Evolutionary conservation across 2,113 vertebrate genomes (phyloP), one percentile per base, ranked within the genome.

Genomic region (Acrocephalus kingi): DNA sequence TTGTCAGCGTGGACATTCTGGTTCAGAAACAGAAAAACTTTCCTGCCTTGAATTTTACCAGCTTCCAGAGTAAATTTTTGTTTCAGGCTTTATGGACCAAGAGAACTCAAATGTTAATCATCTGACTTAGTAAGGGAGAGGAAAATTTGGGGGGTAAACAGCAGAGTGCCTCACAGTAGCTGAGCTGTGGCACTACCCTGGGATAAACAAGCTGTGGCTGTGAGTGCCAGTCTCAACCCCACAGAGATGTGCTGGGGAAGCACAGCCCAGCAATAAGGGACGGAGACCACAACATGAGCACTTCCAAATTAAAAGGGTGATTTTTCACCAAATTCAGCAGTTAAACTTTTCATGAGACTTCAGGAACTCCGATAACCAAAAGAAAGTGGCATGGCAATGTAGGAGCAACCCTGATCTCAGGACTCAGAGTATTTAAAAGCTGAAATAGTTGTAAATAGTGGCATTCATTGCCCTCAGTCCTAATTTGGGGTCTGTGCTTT

Each of bases 401-500:
- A 79, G 52, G 61, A 93, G 51, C 28, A 21, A 52, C 33, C 76
- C 58, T 5, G 25, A 33, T 16, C 71, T 61, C 30, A 35, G 21
- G 15, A 7, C 27, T 46, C 8, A 2, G 15, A 62, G 67, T 13
- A 80, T 64, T 67, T 58, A 84, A 86, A 95, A 64, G 77, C 55
- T 69, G 80, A 76, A 89, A 85, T 81, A 79, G 80, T 33, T 86
- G 78, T 68, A 84, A 97, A 89, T 63, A 94, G 77, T 5, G 24
- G 35, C 61, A 80, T 84, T 78, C 23, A 1, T 7, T 78, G 79
- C 87, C 85, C 94, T 82, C 72, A 28, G 61, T 69, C 82, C 92
- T 87, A 67, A 94, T 81, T 92, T 63, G 41, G 87, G 88, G 92
- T 92, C 59, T 92, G 59, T 19, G 87, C 69, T 89, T 96, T 93